Evolutionary conservation across 2,113 vertebrate species (phyloP).

Genomic region (Tympanuchus pallidicinctus): DNA sequence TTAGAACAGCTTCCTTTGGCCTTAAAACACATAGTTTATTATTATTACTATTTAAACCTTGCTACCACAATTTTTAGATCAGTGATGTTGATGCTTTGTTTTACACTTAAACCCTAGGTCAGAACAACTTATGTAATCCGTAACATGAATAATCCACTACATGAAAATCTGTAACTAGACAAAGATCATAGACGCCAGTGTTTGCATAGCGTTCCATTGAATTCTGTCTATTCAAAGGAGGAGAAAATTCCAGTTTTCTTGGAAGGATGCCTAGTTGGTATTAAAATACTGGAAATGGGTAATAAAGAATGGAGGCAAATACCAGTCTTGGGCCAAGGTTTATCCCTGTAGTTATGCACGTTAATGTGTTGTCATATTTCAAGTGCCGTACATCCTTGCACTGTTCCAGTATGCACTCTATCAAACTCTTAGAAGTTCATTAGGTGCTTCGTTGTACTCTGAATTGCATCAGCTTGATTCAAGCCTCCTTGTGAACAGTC

Average conservation of each 20-base stretch:
- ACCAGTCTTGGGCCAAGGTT: neutral
- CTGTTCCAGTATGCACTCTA: rapidly evolving
- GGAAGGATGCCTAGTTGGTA: neutral
- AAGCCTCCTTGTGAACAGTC: rapidly evolving
- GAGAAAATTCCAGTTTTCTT: neutral
- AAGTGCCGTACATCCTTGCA: neutral
- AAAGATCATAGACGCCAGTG: neutral
- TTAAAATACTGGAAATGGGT: neutral
- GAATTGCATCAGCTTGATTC: neutral
- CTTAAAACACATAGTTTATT: neutral
- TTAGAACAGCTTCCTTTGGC: neutral
- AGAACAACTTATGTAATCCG: neutral
- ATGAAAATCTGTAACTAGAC: neutral
- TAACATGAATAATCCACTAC: neutral
- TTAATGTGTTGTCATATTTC: neutral
- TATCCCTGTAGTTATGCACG: neutral
- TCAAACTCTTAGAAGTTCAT: neutral
- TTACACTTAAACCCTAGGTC: neutral
- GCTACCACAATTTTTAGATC: neutral
- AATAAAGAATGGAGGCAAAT: neutral
- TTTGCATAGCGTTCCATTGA: neutral
- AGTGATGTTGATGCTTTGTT: neutral
- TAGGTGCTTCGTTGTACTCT: neutral
- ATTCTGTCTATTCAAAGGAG: neutral
- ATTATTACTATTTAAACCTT: neutral